Conservation (phyloP, 2,888 invertebrate genomes). For the Chymomyza fuscimana region DNA sequence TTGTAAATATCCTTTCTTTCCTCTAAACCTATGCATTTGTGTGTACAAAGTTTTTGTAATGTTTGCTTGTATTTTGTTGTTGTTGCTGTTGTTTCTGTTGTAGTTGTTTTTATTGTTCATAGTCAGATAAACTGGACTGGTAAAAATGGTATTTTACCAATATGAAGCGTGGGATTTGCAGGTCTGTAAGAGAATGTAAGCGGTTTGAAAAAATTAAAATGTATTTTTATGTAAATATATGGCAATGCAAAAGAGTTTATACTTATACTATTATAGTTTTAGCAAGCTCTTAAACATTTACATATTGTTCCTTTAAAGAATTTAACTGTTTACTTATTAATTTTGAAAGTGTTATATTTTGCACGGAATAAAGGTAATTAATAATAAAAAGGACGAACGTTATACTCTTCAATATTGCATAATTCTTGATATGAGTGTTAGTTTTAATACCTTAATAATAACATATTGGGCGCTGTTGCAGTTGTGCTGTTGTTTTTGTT, state of each 20-base stretch:
- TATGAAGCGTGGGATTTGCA: constrained; percentile 77
- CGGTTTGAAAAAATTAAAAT: constrained; percentile 6
- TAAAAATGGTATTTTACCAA: constrained; percentile 78
- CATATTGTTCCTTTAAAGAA: neutral
- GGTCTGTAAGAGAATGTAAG: constrained; percentile 75
- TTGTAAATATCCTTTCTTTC: constrained; percentile 60
- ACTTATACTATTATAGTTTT: neutral
- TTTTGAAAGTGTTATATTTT: constrained; percentile 5
- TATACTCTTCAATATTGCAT: neutral
- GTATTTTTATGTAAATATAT: constrained; percentile 12
- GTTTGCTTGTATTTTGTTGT: constrained; percentile 42
- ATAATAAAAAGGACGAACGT: neutral
- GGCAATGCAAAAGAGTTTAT: constrained; percentile 13
- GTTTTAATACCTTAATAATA: constrained; percentile 79
- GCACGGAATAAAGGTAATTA: neutral
- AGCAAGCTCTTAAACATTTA: too few relatives aligned
- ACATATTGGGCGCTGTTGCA: constrained; percentile 73
- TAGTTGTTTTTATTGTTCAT: constrained; percentile 29
- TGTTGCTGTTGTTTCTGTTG: constrained; percentile 33
- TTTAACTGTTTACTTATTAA: neutral
- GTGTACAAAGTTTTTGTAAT: constrained; percentile 62
- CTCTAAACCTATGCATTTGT: constrained; percentile 40
- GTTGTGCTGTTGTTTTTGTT: constrained; percentile 67
- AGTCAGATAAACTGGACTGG: constrained; percentile 78
- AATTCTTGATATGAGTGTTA: constrained; percentile 19